Percentiles rank a stretch among this genome's conserved stretches.
These are phyloP conservation scores for Cantharis flavilabris DNA, from an alignment of 2,888 invertebrate genomes.

Conservation along the genomic window DNA sequence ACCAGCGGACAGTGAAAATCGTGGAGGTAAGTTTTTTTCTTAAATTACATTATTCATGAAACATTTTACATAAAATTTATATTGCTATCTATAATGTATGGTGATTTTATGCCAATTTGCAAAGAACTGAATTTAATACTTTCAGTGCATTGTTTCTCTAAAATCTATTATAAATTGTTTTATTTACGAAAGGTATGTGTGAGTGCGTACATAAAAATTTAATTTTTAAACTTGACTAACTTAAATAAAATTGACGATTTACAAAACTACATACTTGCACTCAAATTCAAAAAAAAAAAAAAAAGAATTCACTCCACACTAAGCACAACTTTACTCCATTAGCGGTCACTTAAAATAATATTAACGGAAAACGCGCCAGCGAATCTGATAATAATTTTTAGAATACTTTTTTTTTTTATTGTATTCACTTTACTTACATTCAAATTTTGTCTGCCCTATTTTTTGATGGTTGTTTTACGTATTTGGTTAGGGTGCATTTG, in stretches of 20 bases:
- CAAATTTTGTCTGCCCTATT: neutral
- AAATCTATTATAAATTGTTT: neutral
- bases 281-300: neutral
- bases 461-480: conserved; percentile 3
- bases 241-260: neutral
- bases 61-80: conserved; percentile 22
- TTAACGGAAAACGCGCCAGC: neutral
- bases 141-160: conserved; percentile 3
- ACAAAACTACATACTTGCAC: neutral
- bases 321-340: neutral
- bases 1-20: conserved; percentile 99
- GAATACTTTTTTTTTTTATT: neutral
- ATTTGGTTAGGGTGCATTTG: conserved; percentile 12
- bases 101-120: conserved; percentile 17
- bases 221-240: neutral
- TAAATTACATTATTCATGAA: conserved; percentile 26
- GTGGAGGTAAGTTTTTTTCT: conserved; percentile 77
- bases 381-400: neutral
- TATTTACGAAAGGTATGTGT: neutral
- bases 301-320: neutral
- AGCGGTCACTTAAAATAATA: neutral
- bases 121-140: conserved; percentile 4
- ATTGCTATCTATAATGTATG: conserved; percentile 18
- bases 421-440: neutral
- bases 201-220: neutral